These are phyloP conservation scores for Chiridota heheva DNA, from an alignment of 35 echinoderm and acorn worm genomes.

Conservation along the genomic window DNA sequence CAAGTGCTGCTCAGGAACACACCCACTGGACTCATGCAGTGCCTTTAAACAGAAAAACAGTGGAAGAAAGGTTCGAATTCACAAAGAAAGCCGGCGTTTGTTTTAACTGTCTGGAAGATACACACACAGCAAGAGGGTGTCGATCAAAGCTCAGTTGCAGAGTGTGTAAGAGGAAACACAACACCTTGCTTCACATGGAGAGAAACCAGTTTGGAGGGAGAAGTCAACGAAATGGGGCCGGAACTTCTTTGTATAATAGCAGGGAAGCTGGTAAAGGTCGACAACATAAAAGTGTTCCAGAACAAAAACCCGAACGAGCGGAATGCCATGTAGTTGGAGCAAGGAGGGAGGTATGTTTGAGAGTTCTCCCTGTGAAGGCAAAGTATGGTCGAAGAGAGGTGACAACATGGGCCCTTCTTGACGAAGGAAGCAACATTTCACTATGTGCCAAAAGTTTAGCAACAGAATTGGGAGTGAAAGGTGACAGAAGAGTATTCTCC, in stretches of 20 bases:
- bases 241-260: neutral
- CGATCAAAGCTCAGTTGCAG: constrained; percentile 2
- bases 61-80: constrained; percentile 13
- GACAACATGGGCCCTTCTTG: constrained; percentile 13
- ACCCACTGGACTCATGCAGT: neutral
- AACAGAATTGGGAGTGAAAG: neutral
- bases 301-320: no score
- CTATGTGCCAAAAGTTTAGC: neutral
- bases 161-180: constrained; percentile 44
- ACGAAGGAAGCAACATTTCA: constrained; percentile 9
- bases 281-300: no score
- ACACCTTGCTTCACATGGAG: constrained; percentile 31
- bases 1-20: neutral
- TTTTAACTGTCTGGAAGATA: constrained; percentile 20
- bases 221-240: constrained; percentile 22
- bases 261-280: no score
- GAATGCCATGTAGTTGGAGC: constrained; percentile 13
- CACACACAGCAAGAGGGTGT: constrained; percentile 29
- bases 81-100: constrained; percentile 4
- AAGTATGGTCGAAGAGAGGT: neutral
- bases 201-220: constrained; percentile 1
- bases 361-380: neutral
- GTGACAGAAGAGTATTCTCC: neutral
- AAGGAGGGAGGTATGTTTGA: neutral
- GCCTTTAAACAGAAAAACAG: constrained; percentile 7